These are phyloP conservation scores for Campopleginae sp. DNA, from an alignment of 2,888 invertebrate species.

Conservation along the genomic window DNA sequence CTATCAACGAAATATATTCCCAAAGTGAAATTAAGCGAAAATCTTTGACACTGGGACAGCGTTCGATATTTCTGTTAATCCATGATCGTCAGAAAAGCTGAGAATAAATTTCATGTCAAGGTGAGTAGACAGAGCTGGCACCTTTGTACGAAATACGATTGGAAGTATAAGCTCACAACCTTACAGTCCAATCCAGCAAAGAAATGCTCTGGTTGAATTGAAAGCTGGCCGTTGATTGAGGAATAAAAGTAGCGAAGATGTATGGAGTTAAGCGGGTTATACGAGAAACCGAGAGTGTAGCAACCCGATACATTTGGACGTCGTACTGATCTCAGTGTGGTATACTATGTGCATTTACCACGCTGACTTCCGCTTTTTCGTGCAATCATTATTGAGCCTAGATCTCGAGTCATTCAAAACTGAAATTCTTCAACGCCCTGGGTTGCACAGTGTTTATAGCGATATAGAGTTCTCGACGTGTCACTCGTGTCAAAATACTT, in stretches of 20 bases:
- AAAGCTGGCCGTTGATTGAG: constrained; percentile 12
- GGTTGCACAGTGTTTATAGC: too few species aligned
- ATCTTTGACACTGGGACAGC: not conserved
- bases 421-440: not conserved
- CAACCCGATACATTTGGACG: constrained; percentile 40
- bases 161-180: constrained; percentile 7
- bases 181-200: constrained; percentile 6
- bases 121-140: not conserved
- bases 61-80: not conserved
- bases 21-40: not conserved
- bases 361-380: constrained; percentile 6
- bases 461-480: too few species aligned
- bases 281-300: constrained; percentile 40
- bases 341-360: constrained; percentile 27
- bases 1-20: not conserved
- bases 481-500: too few species aligned
- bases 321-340: constrained; percentile 11
- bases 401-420: not conserved
- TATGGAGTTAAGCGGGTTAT: constrained; percentile 59
- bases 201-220: constrained; percentile 31
- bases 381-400: constrained; percentile 4
- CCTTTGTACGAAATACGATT: constrained; percentile 19
- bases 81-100: not conserved
- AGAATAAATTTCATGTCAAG: not conserved
- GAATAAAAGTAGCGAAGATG: constrained; percentile 40